Evolutionary conservation across 2,113 vertebrate species (phyloP), one percentile per base, ranked within the genome.

Genomic region (Colinus virginianus): DNA sequence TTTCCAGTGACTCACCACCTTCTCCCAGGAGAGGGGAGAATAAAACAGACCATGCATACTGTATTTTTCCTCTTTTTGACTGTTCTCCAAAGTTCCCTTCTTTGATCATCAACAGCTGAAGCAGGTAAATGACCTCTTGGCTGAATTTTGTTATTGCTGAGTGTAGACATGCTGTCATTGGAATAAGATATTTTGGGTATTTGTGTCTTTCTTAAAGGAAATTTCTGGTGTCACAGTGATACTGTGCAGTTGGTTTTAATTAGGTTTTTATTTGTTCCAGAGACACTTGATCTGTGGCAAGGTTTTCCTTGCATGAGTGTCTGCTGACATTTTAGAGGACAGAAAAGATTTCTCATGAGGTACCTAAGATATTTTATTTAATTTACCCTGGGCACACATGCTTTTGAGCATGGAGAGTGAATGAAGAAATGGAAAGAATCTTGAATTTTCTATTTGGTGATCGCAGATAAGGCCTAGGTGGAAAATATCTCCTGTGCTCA

Each of bases 241-340:
- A 51, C 4, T 0, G 0, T 46, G 28, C 23, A 69, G 48, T 90
- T 95, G 84, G 25, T 84, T 87, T 93, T 53, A 84, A 12, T 63
- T 62, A 49, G 18, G 21, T 81, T 90, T 71, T 62, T 21, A 58
- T 81, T 94, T 90, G 43, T 78, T 84, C 61, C 5, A 12, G 69
- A 78, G 84, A 49, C 28, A 51, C 26, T 78, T 78, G 53, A 45
- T 88, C 90, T 91, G 36, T 76, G 26, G 45, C 43, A 87, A 78
- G 18, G 2, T 91, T 83, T 83, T 71, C 6, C 32, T 56, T 61
- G 20, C 55, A 15, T 32, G 79, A 75, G 6, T 59, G 19, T 38
- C 69, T 81, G 10, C 40, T 64, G 71, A 79, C 53, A 67, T 68
- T 92, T 79, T 68, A 87, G 34, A 87, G 21, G 30, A 38, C 40